Base-by-base conservation (phyloP, 2,797 vertebrate genomes). In the Enteromius radiatus region DNA sequence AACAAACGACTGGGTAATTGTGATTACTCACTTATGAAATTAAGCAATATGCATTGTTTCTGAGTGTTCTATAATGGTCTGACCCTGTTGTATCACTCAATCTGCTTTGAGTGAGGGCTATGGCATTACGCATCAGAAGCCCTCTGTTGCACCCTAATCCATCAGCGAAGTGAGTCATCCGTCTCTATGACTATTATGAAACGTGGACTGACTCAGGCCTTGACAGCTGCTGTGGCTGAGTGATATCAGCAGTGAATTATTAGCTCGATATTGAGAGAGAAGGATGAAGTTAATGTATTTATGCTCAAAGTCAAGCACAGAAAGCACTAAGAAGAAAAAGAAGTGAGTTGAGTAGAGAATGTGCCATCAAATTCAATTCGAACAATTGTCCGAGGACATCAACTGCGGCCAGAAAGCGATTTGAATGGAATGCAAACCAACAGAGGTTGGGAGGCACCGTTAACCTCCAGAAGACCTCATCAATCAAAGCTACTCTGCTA, bases 391-490 rank as follows among this genome's bases (percentile, higher is more conserved):
- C 10, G 59, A 84, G 78, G 61, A 74, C n/a, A 65, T 85, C 90
- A 81, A 75, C 87, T 82, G 14, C 90, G 89, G 93, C 90, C 92
- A 88, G 80, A 89, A 45, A 17, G 83, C 88, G 87, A 91, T 90
- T 89, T 89, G 89, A 82, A 84, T 91, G 90, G 91, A 91, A 94
- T 93, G 92, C 93, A 92, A 92, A 95, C 91, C 91, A 93, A 90
- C 26, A 63, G 90, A 93, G 91, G 91, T 95, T 91, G 89, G n/a
- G 11, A 15, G 56, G 82, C 67, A 86, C 88, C 87, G 91, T 92
- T 92, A 93, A 88, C 84, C 65, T 91, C 94, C 91, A 91, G 89
- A 94, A 92, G 87, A 82, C 83, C 86, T 88, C 90, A 94, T 95
- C 89, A 93, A 93, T 94, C 93, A 94, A 88, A 84, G 65, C 76